Evolutionary conservation across 2,888 invertebrate species (phyloP).

Genomic region (Palloptera scutellata): DNA sequence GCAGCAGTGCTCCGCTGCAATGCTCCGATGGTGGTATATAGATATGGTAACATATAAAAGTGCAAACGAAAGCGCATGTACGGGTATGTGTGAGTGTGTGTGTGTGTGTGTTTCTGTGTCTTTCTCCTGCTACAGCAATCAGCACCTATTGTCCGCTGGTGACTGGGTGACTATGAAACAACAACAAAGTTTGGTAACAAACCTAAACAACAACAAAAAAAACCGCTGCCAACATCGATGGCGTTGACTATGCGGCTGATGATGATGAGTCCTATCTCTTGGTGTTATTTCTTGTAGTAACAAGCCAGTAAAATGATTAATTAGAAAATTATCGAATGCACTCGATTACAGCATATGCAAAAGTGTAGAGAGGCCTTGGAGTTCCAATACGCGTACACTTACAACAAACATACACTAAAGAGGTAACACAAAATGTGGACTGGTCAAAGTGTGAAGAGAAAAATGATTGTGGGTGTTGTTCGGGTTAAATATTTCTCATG

Average conservation of each 20-base stretch:
- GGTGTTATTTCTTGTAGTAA: conserved; percentile 33
- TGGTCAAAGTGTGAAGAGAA: neutral
- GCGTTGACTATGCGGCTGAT: neutral
- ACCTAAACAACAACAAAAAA: conserved; percentile 20
- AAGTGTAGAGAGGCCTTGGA: too few relatives aligned
- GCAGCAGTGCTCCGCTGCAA: neutral
- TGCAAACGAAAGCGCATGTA: neutral
- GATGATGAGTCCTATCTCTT: neutral
- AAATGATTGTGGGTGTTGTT: neutral
- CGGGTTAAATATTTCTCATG: too few relatives aligned
- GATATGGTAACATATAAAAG: neutral
- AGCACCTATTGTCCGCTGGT: conserved; percentile 58
- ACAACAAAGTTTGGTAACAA: neutral
- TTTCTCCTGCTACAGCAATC: conserved; percentile 50
- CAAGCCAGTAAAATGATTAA: conserved; percentile 53
- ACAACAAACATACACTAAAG: too few relatives aligned
- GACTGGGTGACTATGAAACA: conserved; percentile 1
- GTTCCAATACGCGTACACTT: too few relatives aligned
- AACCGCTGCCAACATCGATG: neutral
- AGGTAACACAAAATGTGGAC: neutral
- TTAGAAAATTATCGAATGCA: conserved; percentile 56
- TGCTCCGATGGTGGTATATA: neutral
- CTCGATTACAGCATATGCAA: conserved; percentile 13
- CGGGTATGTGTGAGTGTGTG: conserved; percentile 20
- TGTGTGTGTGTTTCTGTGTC: conserved; percentile 18